Percentiles rank a stretch among this genome's conserved stretches.
Evolutionary conservation across 2,113 vertebrate species (phyloP).

Genomic region (Rhagologus leucostigma): DNA sequence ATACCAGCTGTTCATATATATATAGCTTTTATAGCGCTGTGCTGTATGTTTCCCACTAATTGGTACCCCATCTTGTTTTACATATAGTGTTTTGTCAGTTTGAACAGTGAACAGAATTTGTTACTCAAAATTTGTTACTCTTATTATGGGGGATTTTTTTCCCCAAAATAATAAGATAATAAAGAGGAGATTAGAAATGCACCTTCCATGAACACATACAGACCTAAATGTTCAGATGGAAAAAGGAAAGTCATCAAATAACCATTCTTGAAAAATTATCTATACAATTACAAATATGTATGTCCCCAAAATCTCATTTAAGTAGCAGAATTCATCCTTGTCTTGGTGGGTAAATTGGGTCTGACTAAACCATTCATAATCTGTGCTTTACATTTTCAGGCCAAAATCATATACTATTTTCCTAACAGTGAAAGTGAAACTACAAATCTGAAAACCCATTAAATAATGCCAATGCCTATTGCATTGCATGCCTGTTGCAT

Average conservation of each 20-base stretch:
- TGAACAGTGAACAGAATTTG: not conserved
- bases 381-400: constrained; percentile 34
- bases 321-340: constrained; percentile 42
- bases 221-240: not conserved
- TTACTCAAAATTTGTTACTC: not conserved
- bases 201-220: not conserved
- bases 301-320: constrained; percentile 40
- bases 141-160: not conserved
- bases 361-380: constrained; percentile 20
- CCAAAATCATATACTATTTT: not conserved
- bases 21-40: not conserved
- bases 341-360: constrained; percentile 6
- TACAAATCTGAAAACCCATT: not conserved
- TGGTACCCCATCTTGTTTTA: not conserved
- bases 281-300: not conserved
- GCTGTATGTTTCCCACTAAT: not conserved
- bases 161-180: not conserved
- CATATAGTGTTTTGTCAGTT: not conserved
- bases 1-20: not conserved
- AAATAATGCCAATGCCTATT: not conserved
- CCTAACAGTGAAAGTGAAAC: not conserved
- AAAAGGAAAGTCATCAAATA: constrained; percentile 24
- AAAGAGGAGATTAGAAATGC: constrained; percentile 7
- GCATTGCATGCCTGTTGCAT: not conserved
- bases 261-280: constrained; percentile 22